Percentiles rank a stretch among this genome's conserved stretches.
phyloP scores from a whole-genome alignment of 2,888 invertebrate genomes.

The Xylophagus ater region DNA sequence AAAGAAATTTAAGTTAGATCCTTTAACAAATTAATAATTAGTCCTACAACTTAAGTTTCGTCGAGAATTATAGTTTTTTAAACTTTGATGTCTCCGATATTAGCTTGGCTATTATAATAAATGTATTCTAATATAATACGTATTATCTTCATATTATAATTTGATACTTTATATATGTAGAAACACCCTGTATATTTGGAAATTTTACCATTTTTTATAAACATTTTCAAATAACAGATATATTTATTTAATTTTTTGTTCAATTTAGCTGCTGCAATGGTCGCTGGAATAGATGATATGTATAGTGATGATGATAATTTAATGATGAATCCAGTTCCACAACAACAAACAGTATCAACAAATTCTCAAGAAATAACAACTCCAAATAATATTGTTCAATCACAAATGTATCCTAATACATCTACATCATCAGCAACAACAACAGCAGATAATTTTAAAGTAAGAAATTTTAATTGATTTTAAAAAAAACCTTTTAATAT shows the following conservation, averaged over 20 bases:
- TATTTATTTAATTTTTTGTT: constrained; percentile 3
- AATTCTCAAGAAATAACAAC: constrained; percentile 1
- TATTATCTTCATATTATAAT: too few relatives aligned
- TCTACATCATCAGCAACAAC: background rate
- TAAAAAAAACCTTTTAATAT: background rate
- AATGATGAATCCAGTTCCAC: background rate
- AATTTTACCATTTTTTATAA: constrained; percentile 5
- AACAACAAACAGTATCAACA: too few relatives aligned
- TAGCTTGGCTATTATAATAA: too few relatives aligned
- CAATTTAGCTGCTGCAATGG: constrained; percentile 42
- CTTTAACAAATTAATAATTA: too few relatives aligned
- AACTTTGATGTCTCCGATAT: too few relatives aligned
- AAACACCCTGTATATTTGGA: background rate
- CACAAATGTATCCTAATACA: background rate
- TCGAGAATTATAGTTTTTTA: too few relatives aligned
- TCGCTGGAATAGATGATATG: constrained; percentile 42
- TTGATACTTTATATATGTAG: too few relatives aligned
- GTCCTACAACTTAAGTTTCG: too few relatives aligned
- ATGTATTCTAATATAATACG: too few relatives aligned
- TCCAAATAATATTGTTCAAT: constrained; percentile 6
- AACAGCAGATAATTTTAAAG: background rate
- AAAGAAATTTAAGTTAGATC: too few relatives aligned
- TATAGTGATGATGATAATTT: constrained; percentile 2
- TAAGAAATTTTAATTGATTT: background rate
- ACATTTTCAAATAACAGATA: background rate